Evolutionary conservation across 2,113 vertebrate species (phyloP), one percentile per base, ranked within the genome.

Genomic region (Crocuta crocuta): DNA sequence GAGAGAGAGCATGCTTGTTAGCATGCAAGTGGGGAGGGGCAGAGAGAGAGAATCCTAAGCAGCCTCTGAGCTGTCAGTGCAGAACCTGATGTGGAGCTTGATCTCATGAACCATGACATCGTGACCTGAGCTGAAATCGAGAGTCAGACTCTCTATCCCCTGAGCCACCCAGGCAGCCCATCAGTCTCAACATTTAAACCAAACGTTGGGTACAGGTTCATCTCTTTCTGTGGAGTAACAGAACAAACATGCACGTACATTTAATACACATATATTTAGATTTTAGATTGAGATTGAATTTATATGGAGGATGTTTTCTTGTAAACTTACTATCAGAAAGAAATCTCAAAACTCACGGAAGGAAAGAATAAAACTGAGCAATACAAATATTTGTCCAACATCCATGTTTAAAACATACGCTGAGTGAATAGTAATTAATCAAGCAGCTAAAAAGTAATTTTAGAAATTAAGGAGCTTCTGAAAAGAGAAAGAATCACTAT

Each of bases 371-470:
- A 2, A 65, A 84, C n/a, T 10, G 43, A 91, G 19, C 39, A 33
- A 7, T 85, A 11, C 53, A 65, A 45, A 78, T 71, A 79, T 33
- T 71, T 87, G 50, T 33, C 19, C 68, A 21, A 70, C 35, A 17
- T 45, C 28, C 16, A 31, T 15, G 1, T 28, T 58, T 10, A 85
- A 90, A 15, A 92, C 4, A 58, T 21, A n/a, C 10, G 19, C 7
- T 21, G 2, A 58, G 26, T 26, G 24, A 79, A 48, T 7, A n/a
- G 26, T 63, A 35, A 74, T 48, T 21, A 70, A 13, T 16, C 71
- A 84, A 82, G 45, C 11, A 92, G 23, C 33, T 92, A 76, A 94
- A 66, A 89, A 19, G 53, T 45, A 13, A 45, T 86, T 94, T 94
- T 19, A 31, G 43, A 92, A 80, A 68, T 68, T 68, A 68, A 82